Evolutionary conservation across 2,797 vertebrate genomes (phyloP).

Genomic region (Lophius americanus): DNA sequence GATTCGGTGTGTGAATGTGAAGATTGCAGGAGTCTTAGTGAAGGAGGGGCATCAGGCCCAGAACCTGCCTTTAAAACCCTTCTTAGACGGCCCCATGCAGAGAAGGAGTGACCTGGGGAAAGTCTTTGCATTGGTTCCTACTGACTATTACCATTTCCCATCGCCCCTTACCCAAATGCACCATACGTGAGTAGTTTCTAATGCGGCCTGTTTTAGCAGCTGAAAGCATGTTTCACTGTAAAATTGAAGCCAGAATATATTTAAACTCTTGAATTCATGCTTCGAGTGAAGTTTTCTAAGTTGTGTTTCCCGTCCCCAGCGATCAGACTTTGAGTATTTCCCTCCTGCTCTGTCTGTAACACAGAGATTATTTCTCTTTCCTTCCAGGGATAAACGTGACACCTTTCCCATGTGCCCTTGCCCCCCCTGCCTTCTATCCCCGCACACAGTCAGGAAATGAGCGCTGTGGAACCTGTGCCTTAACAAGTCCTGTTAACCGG

Average conservation of each 20-base stretch:
- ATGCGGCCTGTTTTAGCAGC: constrained; percentile 14
- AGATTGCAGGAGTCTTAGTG: constrained; percentile 48
- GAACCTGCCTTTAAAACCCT: constrained; percentile 74
- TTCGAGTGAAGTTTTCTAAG: constrained; percentile 28
- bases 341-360: constrained; percentile 33
- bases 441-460: constrained; percentile 67
- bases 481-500: constrained; percentile 49
- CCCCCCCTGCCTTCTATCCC: constrained; percentile 23
- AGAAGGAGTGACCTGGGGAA: constrained; percentile 77
- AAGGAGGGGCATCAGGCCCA: constrained; percentile 73
- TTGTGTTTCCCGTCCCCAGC: constrained; percentile 28
- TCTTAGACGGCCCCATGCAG: constrained; percentile 75
- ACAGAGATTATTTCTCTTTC: constrained; percentile 40
- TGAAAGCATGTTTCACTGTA: constrained; percentile 24
- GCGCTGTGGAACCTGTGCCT: constrained; percentile 33
- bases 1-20: constrained; percentile 56
- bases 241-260: constrained; percentile 23
- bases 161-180: constrained; percentile 21
- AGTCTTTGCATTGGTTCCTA: constrained; percentile 61
- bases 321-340: constrained; percentile 8
- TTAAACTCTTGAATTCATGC: constrained; percentile 22
- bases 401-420: constrained; percentile 54
- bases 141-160: constrained; percentile 42
- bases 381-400: constrained; percentile 53
- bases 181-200: constrained; percentile 17